phyloP scores from a whole-genome alignment of 2,113 vertebrate species.

The Etheostoma cragini region DNA sequence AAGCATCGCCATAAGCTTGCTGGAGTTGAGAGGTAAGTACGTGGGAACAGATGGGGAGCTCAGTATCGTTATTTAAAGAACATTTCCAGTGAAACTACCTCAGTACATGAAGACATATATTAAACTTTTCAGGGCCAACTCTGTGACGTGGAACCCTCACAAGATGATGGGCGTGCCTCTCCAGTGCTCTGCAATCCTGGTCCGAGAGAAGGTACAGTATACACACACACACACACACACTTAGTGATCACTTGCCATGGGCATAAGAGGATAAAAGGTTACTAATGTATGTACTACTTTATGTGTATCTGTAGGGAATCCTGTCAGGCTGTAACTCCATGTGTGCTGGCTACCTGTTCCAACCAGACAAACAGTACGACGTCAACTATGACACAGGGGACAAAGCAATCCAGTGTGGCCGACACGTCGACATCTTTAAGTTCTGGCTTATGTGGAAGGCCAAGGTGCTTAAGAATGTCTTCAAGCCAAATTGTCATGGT shows the following conservation, averaged over 20 bases:
- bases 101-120: not conserved
- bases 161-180: conserved; percentile 99
- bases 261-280: not conserved
- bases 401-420: conserved; percentile 97
- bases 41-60: not conserved
- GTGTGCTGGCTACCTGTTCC: conserved; percentile 98
- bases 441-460: conserved; percentile 99
- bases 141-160: conserved; percentile 99
- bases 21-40: conserved; percentile 91
- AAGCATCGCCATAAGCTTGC: conserved; percentile 96
- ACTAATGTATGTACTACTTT: not conserved
- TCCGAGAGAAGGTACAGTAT: conserved; percentile 92
- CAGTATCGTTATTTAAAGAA: not conserved
- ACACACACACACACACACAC: conserved; percentile 3
- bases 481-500: not conserved
- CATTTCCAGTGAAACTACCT: not conserved
- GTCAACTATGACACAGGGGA: conserved; percentile 97
- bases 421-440: conserved; percentile 99
- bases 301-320: conserved; percentile 86
- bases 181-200: conserved; percentile 97
- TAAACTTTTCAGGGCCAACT: conserved; percentile 90
- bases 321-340: conserved; percentile 97
- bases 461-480: conserved; percentile 85
- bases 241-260: not conserved
- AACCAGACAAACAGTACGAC: conserved; percentile 98